phyloP scores from a whole-genome alignment of 1,140 invertebrate species.

The Drepana arcuata region DNA sequence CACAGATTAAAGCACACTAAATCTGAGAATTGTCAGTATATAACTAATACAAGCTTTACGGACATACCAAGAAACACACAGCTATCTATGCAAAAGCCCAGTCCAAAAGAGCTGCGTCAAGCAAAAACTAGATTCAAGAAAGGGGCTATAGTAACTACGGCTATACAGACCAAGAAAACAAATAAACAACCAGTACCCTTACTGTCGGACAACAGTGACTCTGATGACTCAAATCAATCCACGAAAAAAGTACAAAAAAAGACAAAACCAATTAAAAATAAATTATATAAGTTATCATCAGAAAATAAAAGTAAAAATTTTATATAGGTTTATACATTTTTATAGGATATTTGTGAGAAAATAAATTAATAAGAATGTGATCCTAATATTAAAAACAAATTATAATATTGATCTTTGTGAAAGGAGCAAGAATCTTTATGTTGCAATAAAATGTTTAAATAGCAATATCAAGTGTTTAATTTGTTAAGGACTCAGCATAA shows the following conservation, averaged over 20 bases:
- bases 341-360: too few species aligned
- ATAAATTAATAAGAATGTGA: too few species aligned
- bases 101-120: constrained; percentile 33
- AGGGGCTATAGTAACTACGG: constrained; percentile 73
- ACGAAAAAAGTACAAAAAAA: constrained; percentile 68
- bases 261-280: constrained; percentile 57
- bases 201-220: constrained; percentile 68
- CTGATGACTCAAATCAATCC: constrained; percentile 64
- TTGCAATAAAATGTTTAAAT: too few species aligned
- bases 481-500: too few species aligned
- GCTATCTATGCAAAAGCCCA: constrained; percentile 35
- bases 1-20: constrained; percentile 53
- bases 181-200: constrained; percentile 38
- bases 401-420: too few species aligned
- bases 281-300: constrained; percentile 29
- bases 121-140: constrained; percentile 72
- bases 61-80: constrained; percentile 56
- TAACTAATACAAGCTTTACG: constrained; percentile 56
- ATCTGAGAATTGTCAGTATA: constrained; percentile 38
- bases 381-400: too few species aligned
- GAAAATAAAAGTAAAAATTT: constrained; percentile 32
- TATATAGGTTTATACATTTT: too few species aligned
- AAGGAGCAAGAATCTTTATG: too few species aligned
- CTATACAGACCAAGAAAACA: constrained; percentile 59
- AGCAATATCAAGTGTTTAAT: too few species aligned